These are phyloP conservation scores for Botia almorhae DNA, from an alignment of 2,797 vertebrate species.

Conservation along the genomic window DNA sequence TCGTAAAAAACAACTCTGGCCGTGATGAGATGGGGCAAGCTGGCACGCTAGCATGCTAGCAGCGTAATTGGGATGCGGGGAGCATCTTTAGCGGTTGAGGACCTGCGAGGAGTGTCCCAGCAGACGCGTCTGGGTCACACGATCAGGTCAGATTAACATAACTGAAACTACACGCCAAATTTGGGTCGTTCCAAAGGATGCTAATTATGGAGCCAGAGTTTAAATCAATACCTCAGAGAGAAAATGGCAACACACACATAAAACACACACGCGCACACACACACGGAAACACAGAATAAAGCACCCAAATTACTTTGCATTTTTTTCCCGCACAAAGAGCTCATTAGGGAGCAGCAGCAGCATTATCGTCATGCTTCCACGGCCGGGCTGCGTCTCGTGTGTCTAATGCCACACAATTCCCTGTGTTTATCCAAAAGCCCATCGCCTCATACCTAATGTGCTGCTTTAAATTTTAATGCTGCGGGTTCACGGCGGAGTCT, in stretches of 20 bases:
- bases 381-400: constrained; percentile 46
- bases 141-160: constrained; percentile 64
- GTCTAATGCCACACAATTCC: constrained; percentile 65
- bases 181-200: constrained; percentile 59
- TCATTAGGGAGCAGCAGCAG: constrained; percentile 66
- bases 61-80: constrained; percentile 66
- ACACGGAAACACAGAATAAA: constrained; percentile 41
- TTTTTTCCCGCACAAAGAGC: constrained; percentile 59
- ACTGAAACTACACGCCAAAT: constrained; percentile 65
- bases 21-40: constrained; percentile 53
- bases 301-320: constrained; percentile 62
- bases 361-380: constrained; percentile 57
- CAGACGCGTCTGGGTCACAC: constrained; percentile 60
- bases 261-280: constrained; percentile 45
- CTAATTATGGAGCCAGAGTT: constrained; percentile 67
- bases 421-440: constrained; percentile 66
- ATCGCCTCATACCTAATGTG: constrained; percentile 63
- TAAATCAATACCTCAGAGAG: constrained; percentile 69
- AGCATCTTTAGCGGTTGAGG: constrained; percentile 60
- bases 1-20: constrained; percentile 57
- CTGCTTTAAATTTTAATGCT: constrained; percentile 71
- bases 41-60: constrained; percentile 44
- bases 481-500: constrained; percentile 64
- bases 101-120: constrained; percentile 58
- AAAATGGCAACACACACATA: constrained; percentile 50